Evolutionary conservation across 2,113 vertebrate genomes (phyloP).

Genomic region (Cryptomyrus ogoouensis): DNA sequence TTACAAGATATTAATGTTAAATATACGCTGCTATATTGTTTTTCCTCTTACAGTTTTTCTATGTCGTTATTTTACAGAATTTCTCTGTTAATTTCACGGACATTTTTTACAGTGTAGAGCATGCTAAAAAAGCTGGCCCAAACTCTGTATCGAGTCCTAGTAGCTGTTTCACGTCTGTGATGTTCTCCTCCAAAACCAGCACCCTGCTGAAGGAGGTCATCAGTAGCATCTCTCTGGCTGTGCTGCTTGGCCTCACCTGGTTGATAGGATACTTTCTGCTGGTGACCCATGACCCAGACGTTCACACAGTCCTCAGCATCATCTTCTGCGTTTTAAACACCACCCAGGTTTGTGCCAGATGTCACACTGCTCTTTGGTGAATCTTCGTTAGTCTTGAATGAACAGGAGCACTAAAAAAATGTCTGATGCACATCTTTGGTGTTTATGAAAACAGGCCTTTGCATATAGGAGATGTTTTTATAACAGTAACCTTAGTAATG

Average conservation of each 20-base stretch:
- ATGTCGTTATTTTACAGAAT: too few relatives aligned
- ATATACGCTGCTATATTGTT: too few relatives aligned
- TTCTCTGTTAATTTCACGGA: too few relatives aligned
- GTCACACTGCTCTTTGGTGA: not conserved
- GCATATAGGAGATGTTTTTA: not conserved
- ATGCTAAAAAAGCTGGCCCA: not conserved
- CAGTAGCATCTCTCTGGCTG: slow-evolving; percentile 43
- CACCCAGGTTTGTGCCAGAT: slow-evolving; percentile 37
- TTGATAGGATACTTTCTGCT: slow-evolving; percentile 54
- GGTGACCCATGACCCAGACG: slow-evolving; percentile 25
- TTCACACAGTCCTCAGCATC: slow-evolving; percentile 40
- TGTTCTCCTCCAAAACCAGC: not conserved
- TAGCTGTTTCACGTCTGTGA: not conserved
- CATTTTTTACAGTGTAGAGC: not conserved
- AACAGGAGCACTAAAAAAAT: not conserved
- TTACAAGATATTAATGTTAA: too few relatives aligned
- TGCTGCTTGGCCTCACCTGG: slow-evolving; percentile 60
- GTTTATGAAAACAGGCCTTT: not conserved
- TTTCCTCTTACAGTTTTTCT: too few relatives aligned
- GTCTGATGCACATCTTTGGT: not conserved
- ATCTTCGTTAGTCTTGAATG: not conserved
- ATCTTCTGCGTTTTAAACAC: slow-evolving; percentile 59
- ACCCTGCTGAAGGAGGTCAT: slow-evolving; percentile 45
- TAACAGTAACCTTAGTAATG: not conserved
- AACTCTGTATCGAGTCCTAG: not conserved